phyloP scores from a whole-genome alignment of 2,888 invertebrate species.

The Tortrix viridana region DNA sequence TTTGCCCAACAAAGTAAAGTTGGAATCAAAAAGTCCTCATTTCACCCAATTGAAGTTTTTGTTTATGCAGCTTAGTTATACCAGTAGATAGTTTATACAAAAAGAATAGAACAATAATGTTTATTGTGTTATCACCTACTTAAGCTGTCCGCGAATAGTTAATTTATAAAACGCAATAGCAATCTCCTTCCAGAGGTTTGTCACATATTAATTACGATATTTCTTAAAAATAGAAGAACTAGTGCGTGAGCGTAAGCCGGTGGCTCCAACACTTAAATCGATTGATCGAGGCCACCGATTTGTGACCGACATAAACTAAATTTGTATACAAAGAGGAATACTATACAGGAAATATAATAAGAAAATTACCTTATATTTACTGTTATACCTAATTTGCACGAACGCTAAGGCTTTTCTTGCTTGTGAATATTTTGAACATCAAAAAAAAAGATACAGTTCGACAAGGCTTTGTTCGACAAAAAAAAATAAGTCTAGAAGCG shows the following conservation, averaged over 20 bases:
- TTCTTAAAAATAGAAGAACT: constrained; percentile 13
- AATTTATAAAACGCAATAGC: too few species aligned
- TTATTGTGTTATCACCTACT: too few species aligned
- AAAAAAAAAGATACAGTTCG: not conserved
- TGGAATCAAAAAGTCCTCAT: too few species aligned
- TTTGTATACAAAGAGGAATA: not conserved
- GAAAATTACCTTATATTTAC: constrained; percentile 19
- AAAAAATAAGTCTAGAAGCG: too few species aligned
- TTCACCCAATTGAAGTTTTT: too few species aligned
- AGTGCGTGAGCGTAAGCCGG: constrained; percentile 30
- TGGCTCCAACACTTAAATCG: constrained; percentile 11
- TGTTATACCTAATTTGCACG: constrained; percentile 29
- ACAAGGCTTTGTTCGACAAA: too few species aligned
- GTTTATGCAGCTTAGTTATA: too few species aligned
- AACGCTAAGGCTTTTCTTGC: constrained; percentile 23
- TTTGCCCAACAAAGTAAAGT: too few species aligned
- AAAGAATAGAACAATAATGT: too few species aligned
- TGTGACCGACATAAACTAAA: constrained; percentile 23
- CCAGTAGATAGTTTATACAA: too few species aligned
- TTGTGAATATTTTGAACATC: constrained; percentile 12
- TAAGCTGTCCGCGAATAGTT: too few species aligned
- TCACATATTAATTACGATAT: not conserved
- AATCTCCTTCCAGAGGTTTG: too few species aligned
- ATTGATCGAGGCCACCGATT: constrained; percentile 19
- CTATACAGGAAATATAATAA: constrained; percentile 12